phyloP scores from a whole-genome alignment of 92 coral and sea anemone genomes.

The Porites divaricata region DNA sequence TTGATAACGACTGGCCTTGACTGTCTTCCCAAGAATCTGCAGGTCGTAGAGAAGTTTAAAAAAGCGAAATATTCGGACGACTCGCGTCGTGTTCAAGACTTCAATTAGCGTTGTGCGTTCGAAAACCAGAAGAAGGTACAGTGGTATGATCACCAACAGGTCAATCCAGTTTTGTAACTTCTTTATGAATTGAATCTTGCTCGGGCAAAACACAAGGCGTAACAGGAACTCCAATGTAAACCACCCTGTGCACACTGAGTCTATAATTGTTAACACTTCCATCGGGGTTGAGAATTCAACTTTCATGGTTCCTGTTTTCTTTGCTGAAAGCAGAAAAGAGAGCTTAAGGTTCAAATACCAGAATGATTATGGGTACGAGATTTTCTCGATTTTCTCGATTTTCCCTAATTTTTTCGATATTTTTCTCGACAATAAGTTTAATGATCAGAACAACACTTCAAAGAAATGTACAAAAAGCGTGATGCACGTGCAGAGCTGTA shows the following conservation, averaged over 20 bases:
- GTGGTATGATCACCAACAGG: constrained; percentile 85
- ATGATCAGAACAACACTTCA: too few relatives aligned
- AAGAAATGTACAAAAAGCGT: too few relatives aligned
- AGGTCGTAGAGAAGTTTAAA: constrained; percentile 94
- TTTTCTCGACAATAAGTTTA: too few relatives aligned
- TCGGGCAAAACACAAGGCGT: constrained; percentile 87
- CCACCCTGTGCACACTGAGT: constrained; percentile 93
- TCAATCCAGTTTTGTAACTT: constrained; percentile 95
- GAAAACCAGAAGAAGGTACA: constrained; percentile 80
- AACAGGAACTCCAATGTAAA: constrained; percentile 93
- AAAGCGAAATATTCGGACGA: constrained; percentile 90
- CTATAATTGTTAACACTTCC: constrained; percentile 74
- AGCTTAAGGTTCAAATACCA: background rate
- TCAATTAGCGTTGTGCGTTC: constrained; percentile 70
- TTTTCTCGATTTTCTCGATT: too few relatives aligned
- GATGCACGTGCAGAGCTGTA: too few relatives aligned
- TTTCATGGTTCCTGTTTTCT: constrained; percentile 8
- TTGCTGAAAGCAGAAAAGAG: constrained; percentile 7
- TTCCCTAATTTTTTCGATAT: too few relatives aligned
- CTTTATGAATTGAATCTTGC: constrained; percentile 73
- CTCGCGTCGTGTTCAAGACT: constrained; percentile 82
- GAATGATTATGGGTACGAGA: background rate
- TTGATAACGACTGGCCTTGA: constrained; percentile 95
- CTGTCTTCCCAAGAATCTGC: constrained; percentile 92
- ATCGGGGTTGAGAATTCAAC: constrained; percentile 66